Base-by-base conservation (phyloP, 1,140 invertebrate species). In the Pinna nobilis region DNA sequence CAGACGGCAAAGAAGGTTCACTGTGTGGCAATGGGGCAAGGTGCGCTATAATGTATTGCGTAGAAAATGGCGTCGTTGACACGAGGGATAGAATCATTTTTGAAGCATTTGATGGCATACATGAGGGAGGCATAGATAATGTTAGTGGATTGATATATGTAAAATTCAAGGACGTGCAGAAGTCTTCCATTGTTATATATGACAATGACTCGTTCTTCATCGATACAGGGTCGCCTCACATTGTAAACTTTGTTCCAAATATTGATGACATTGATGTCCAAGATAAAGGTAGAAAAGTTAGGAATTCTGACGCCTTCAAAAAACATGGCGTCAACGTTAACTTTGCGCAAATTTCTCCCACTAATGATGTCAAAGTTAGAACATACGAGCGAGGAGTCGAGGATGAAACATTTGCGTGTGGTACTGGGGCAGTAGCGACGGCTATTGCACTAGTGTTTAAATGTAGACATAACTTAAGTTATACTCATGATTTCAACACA, bases 361-460 rank as follows among this genome's bases (percentile, higher is more conserved):
- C 50, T 13, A 25, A 47, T 25, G 28, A 25, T 23, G 13, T 77
- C 0, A 23, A 20, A 3, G 71, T 70, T 3, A 20, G 79, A 30
- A 81, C 79, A 2, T 81, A 76, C 44, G 79, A 81, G 44, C 33
- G 74, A n/a, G 79, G 79, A 2, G 77, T 81, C 32, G 79, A 81
- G 25, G 51, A 76, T n/a, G 80, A 79, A 50, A 81, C 80, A 0
- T 30, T 70, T 3, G 77, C 80, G 7, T 77, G 77, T 35, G 77
- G 77, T 2, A 81, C 80, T 0, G 80, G 80, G 1, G 64, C 72
- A 9, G 47, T 64, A 20, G 80, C 77, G 18, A 67, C 70, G 18
- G 74, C 80, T 0, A 35, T 79, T 3, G 68, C 49, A 30, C 7
- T 7, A 6, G 6, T 32, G 7, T 35, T 30, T 35, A n/a, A 18